phyloP scores from a whole-genome alignment of 2,888 invertebrate genomes.

The Vanessa cardui region DNA sequence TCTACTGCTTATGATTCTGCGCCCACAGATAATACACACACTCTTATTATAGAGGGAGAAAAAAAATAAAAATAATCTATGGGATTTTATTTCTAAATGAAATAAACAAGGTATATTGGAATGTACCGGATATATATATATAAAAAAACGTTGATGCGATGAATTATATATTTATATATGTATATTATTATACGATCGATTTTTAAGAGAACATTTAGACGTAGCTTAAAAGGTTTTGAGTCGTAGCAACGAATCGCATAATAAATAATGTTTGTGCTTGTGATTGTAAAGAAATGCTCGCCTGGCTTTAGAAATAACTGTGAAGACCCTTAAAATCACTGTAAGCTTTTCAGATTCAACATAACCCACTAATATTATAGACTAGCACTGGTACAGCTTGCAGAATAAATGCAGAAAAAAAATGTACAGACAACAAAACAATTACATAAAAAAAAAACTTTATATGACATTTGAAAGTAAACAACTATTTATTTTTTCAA shows the following conservation, averaged over 20 bases:
- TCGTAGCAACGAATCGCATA: conserved; percentile 21
- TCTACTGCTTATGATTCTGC: conserved; percentile 5
- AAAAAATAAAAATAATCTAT: conserved; percentile 27
- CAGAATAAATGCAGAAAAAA: neutral
- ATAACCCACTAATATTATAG: conserved; percentile 14
- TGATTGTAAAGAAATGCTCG: conserved; percentile 56
- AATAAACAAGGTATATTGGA: conserved; percentile 55
- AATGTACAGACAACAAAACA: conserved; percentile 1
- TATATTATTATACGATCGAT: conserved; percentile 30
- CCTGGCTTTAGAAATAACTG: conserved; percentile 55
- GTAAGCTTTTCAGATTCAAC: conserved; percentile 45
- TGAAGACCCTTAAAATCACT: conserved; percentile 56
- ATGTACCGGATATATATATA: conserved; percentile 63
- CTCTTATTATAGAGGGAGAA: conserved; percentile 30
- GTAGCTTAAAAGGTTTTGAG: neutral
- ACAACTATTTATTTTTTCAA: too few species aligned
- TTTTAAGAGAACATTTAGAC: neutral
- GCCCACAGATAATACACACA: conserved; percentile 39
- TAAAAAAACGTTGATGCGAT: conserved; percentile 21
- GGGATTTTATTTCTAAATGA: conserved; percentile 27
- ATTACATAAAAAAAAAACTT: neutral
- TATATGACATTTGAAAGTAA: neutral
- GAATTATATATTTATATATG: conserved; percentile 12
- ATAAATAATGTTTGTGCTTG: conserved; percentile 38
- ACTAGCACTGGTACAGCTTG: neutral